These are phyloP conservation scores for Cervus canadensis DNA, from an alignment of 2,113 vertebrate species.

Conservation along the genomic window DNA sequence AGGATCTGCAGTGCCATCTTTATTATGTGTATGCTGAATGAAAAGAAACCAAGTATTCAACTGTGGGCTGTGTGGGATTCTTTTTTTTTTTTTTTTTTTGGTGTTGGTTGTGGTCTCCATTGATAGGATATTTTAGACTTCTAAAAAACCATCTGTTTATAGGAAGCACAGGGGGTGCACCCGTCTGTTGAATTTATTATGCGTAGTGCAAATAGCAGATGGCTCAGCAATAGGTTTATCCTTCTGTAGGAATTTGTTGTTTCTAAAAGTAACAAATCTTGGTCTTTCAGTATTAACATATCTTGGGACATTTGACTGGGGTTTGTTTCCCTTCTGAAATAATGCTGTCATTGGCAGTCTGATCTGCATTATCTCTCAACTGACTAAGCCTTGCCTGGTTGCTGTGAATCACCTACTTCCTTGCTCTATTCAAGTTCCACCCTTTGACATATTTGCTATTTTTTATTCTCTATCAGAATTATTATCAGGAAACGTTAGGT, in stretches of 20 bases:
- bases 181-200: slow-evolving; percentile 50
- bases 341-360: background rate
- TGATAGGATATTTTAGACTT: slow-evolving; percentile 60
- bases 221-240: slow-evolving; percentile 43
- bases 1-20: slow-evolving; percentile 34
- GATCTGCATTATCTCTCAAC: background rate
- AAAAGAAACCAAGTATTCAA: slow-evolving; percentile 51
- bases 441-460: slow-evolving; percentile 27
- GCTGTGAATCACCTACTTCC: background rate
- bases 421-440: background rate
- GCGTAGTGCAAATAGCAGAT: slow-evolving; percentile 44
- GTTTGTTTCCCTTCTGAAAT: slow-evolving; percentile 25
- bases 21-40: slow-evolving; percentile 43
- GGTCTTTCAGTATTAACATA: slow-evolving; percentile 42
- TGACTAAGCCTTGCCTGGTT: background rate
- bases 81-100: background rate
- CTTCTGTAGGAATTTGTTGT: slow-evolving; percentile 59
- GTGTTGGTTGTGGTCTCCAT: slow-evolving; percentile 39
- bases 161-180: slow-evolving; percentile 13
- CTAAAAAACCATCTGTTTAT: slow-evolving; percentile 60
- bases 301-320: slow-evolving; percentile 1
- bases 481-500: background rate
- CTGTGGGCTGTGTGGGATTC: background rate
- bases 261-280: slow-evolving; percentile 43
- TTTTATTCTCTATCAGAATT: slow-evolving; percentile 3